phyloP scores from a whole-genome alignment of 2,797 vertebrate species.

The Phrynocephalus guinanensis region DNA sequence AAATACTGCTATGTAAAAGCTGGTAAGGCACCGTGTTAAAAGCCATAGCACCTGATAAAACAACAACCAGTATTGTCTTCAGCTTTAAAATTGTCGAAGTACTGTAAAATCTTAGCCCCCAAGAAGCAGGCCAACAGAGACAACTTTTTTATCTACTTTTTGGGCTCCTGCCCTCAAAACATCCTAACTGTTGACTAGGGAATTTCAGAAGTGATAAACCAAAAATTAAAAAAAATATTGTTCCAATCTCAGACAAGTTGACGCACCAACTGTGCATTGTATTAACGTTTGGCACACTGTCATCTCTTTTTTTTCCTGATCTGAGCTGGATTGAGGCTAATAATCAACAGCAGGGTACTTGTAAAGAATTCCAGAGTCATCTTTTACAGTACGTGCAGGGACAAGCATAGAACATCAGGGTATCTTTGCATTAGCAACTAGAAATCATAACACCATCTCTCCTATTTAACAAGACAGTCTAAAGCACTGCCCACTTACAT shows the following conservation, averaged over 20 bases:
- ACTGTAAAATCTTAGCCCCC: neutral
- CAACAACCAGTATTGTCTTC: neutral
- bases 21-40: neutral
- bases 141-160: neutral
- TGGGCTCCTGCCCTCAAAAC: too few relatives aligned
- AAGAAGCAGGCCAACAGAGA: neutral
- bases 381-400: neutral
- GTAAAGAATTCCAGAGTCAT: neutral
- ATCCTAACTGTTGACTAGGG: too few relatives aligned
- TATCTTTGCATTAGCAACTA: neutral
- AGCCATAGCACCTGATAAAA: neutral
- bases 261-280: neutral
- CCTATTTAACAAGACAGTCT: neutral
- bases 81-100: neutral
- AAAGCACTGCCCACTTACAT: neutral
- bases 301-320: neutral
- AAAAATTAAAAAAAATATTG: too few relatives aligned
- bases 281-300: neutral
- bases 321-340: neutral
- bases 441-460: neutral
- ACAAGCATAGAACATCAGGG: too few relatives aligned
- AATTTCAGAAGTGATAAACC: too few relatives aligned
- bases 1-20: neutral
- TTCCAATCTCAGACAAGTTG: neutral
- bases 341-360: neutral